Evolutionary conservation across 2,888 invertebrate species (phyloP).

Genomic region (Corythucha ciliata): DNA sequence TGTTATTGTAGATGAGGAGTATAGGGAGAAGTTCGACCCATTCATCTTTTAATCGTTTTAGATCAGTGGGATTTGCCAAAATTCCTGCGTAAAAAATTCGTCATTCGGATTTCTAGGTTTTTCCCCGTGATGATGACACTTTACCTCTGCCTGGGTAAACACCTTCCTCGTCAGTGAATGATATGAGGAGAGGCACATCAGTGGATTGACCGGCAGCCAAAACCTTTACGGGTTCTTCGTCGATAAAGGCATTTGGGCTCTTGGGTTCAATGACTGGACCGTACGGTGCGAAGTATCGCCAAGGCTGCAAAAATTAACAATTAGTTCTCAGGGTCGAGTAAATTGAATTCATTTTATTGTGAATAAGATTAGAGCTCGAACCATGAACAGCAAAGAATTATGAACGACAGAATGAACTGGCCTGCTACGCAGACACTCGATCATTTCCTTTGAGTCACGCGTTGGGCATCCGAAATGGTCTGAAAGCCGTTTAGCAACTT

Average conservation of each 20-base stretch:
- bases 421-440: slow-evolving; percentile 54
- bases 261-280: slow-evolving; percentile 57
- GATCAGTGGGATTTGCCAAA: slow-evolving; percentile 8
- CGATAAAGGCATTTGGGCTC: slow-evolving; percentile 16
- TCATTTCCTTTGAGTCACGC: slow-evolving; percentile 46
- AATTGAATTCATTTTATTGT: no score
- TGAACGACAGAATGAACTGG: slow-evolving; percentile 51
- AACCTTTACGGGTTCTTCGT: slow-evolving; percentile 5
- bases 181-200: slow-evolving; percentile 19
- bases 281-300: slow-evolving; percentile 61
- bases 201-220: slow-evolving; percentile 4
- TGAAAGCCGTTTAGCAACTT: slow-evolving; percentile 50
- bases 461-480: slow-evolving; percentile 51
- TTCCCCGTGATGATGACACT: background rate
- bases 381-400: slow-evolving; percentile 46
- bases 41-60: slow-evolving; percentile 25
- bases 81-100: slow-evolving; percentile 9
- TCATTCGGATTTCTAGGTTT: no score
- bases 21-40: slow-evolving; percentile 34
- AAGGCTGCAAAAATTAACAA: slow-evolving; percentile 42
- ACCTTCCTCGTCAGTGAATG: slow-evolving; percentile 19
- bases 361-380: no score
- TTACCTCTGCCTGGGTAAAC: slow-evolving; percentile 23
- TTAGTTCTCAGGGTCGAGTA: background rate
- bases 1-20: slow-evolving; percentile 36